Conservation (phyloP, 2,888 invertebrate species). For the Lottia gigantea region DNA sequence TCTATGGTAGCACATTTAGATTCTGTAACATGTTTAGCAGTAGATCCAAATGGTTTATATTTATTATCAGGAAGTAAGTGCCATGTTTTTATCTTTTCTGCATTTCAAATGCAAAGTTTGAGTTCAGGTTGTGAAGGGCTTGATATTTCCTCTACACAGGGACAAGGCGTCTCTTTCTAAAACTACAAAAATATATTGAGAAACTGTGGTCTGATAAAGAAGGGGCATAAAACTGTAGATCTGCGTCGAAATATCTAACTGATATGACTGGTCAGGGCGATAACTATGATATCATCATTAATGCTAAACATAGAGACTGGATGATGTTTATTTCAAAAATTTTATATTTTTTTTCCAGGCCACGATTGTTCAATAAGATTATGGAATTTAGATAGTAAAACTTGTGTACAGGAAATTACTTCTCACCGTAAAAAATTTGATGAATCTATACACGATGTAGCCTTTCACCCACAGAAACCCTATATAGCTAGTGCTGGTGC, state of each 20-base stretch:
- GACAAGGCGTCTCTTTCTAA: too few species aligned
- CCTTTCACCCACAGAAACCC: slow-evolving; percentile 98
- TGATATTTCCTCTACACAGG: too few species aligned
- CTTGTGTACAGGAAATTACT: slow-evolving; percentile 99
- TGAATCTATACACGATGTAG: slow-evolving; percentile 98
- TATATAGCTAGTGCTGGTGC: slow-evolving; percentile 99
- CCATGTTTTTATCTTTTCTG: background rate
- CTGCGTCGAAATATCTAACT: too few species aligned
- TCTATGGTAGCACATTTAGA: slow-evolving; percentile 99
- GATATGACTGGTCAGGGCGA: too few species aligned
- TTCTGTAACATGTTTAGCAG: slow-evolving; percentile 96
- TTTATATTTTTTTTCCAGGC: slow-evolving; percentile 62
- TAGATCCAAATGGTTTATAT: slow-evolving; percentile 98
- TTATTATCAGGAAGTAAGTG: slow-evolving; percentile 91
- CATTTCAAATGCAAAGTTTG: too few species aligned
- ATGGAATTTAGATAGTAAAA: slow-evolving; percentile 86
- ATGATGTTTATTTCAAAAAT: background rate
- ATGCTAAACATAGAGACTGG: too few species aligned
- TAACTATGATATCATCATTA: too few species aligned
- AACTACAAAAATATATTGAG: too few species aligned
- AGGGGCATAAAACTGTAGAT: too few species aligned
- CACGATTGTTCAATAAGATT: slow-evolving; percentile 74
- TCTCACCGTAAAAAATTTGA: slow-evolving; percentile 99
- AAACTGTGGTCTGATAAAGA: too few species aligned
- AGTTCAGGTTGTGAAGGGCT: too few species aligned